Conservation (phyloP, 2,113 vertebrate genomes). For the Empidonax traillii region DNA sequence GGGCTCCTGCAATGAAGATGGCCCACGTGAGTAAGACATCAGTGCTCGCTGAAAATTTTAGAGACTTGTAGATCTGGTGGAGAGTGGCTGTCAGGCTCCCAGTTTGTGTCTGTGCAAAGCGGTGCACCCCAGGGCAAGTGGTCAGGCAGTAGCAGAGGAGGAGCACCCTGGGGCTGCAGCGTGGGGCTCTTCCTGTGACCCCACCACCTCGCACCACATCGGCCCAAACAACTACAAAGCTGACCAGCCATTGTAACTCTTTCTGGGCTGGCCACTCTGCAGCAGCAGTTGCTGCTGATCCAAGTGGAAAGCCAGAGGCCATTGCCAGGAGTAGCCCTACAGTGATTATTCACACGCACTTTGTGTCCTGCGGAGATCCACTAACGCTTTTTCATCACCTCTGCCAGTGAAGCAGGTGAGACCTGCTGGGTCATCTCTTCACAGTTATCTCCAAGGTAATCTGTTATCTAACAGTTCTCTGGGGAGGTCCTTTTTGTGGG, state of each 20-base stretch:
- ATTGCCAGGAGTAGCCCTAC: background rate
- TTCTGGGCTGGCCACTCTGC: background rate
- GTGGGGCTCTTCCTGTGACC: background rate
- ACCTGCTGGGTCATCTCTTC: background rate
- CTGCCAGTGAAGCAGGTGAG: background rate
- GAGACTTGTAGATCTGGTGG: background rate
- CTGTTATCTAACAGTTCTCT: background rate
- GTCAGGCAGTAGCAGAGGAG: background rate
- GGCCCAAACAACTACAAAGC: accelerated
- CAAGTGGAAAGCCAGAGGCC: background rate
- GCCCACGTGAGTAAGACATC: background rate
- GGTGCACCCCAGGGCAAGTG: accelerated
- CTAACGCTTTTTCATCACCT: background rate
- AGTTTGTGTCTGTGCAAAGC: background rate
- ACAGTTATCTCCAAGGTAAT: background rate
- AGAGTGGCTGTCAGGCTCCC: background rate
- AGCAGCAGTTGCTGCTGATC: background rate
- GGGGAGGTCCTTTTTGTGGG: background rate
- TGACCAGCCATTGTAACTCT: accelerated
- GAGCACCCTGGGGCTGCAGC: background rate
- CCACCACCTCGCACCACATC: background rate
- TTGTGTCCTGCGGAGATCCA: background rate
- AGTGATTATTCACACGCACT: background rate
- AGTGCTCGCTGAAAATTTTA: accelerated
- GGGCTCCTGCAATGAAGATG: background rate